Percentiles rank a stretch among this genome's conserved stretches.
phyloP scores from a whole-genome alignment of 2,113 vertebrate genomes.

The Cettia cetti region DNA sequence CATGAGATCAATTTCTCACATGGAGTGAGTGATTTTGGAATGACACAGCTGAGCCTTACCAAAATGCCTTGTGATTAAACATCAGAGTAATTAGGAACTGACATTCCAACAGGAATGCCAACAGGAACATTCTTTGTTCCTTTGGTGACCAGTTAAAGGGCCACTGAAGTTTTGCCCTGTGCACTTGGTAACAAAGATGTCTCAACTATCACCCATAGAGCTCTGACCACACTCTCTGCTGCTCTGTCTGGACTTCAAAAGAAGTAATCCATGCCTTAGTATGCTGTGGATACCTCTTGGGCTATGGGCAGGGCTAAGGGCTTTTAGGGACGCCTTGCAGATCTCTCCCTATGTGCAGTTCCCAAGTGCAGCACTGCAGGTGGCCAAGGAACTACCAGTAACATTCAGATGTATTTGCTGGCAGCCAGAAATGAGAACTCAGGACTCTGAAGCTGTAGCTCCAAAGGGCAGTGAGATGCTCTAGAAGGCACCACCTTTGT shows the following conservation, averaged over 20 bases:
- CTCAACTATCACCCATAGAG: background rate
- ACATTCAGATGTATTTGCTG: too few relatives aligned
- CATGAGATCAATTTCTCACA: background rate
- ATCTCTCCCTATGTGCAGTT: too few relatives aligned
- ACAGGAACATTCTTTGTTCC: background rate
- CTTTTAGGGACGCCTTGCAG: too few relatives aligned
- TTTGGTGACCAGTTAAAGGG: background rate
- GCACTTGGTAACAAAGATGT: background rate
- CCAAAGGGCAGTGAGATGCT: background rate
- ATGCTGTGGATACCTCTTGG: too few relatives aligned
- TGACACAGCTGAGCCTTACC: background rate
- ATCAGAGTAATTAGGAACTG: background rate
- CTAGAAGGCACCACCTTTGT: background rate
- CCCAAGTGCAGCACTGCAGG: too few relatives aligned
- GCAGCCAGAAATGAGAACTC: background rate
- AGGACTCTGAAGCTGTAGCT: background rate
- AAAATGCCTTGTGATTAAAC: background rate
- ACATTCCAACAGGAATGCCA: background rate
- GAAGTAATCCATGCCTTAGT: too few relatives aligned
- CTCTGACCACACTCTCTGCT: background rate
- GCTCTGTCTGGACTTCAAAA: background rate
- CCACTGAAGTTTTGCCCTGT: background rate
- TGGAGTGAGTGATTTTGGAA: background rate
- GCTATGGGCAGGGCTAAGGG: too few relatives aligned
- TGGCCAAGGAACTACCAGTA: background rate